A percentile compares a stretch with the other conserved stretches of the same genome.
These are phyloP conservation scores for Girardinus metallicus DNA, from an alignment of 2,797 vertebrate genomes.

Conservation along the genomic window DNA sequence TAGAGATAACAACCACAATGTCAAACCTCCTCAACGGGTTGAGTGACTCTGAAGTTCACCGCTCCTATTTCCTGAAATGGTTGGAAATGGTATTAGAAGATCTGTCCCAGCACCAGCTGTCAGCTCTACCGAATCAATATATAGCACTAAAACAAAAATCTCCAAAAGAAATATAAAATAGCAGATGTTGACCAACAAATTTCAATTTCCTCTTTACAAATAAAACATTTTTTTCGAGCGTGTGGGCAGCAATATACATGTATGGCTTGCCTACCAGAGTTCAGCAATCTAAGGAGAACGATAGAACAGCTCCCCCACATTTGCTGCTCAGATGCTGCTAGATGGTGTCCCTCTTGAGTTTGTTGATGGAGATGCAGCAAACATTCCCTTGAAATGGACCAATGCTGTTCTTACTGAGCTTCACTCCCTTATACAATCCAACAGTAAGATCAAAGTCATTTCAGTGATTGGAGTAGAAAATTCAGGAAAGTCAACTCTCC, in stretches of 20 bases:
- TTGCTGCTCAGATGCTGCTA: conserved; percentile 71
- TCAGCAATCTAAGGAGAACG: conserved; percentile 25
- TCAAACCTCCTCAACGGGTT: conserved; percentile 58
- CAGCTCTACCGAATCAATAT: conserved; percentile 45
- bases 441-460: conserved; percentile 70
- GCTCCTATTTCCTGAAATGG: conserved; percentile 77
- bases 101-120: conserved; percentile 41
- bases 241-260: conserved; percentile 67
- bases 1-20: conserved; percentile 43
- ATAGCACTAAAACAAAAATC: conserved; percentile 22
- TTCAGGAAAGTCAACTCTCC: conserved; percentile 77
- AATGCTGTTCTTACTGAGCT: conserved; percentile 68
- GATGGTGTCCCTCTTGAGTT: conserved; percentile 76
- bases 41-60: conserved; percentile 38
- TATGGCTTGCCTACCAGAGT: conserved; percentile 35
- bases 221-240: conserved; percentile 49
- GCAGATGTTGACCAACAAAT: conserved; percentile 49
- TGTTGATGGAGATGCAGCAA: conserved; percentile 74
- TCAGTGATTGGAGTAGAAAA: conserved; percentile 69
- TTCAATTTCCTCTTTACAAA: conserved; percentile 43
- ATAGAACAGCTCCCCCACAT: conserved; percentile 61
- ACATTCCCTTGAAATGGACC: conserved; percentile 74
- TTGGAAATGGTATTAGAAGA: conserved; percentile 70
- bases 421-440: conserved; percentile 47
- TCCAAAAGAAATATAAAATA: conserved; percentile 2